Evolutionary conservation across 2,888 invertebrate genomes (phyloP), one percentile per base, ranked within the genome.

Genomic region (Ceramica pisi): DNA sequence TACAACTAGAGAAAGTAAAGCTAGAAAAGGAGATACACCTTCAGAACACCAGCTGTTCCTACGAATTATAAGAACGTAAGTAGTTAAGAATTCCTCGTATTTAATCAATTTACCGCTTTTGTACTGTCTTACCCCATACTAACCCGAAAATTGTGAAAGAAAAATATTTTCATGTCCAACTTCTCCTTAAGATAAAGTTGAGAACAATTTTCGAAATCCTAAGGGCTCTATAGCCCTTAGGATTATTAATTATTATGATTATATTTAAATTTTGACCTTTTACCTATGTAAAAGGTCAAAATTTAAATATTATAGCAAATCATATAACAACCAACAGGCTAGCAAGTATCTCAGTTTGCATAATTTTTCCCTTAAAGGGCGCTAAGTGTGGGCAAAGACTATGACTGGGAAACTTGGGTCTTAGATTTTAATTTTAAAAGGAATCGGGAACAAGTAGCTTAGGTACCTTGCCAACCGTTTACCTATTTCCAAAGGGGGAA

Each of bases 361-460:
- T 83, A 66, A 48, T 67, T 62, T 75, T 70, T 59, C 26, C 19
- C 38, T 53, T 44, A 71, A 60, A 63, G n/a, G 31, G 44, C 61
- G 55, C 69, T 62, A 65, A 70, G 50, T 64, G 41, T 69, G 41
- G 51, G 23, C 44, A 38, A 51, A 64, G 7, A 26, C 55, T 44
- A 31, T 66, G 59, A 64, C 51, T 59, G 46, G 46, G 10, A 26
- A 61, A 76, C 56, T 67, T 53, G 10, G 14, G n/a, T 75, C 62
- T 75, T 53, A 63, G 56, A 46, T 81, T 56, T 76, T 56, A 71
- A 81, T 66, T 61, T 71, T 23, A 79, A 78, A 63, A 61, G n/a
- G n/a, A 59, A 78, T 66, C 38, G 38, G 51, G 59, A 55, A 60
- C 26, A 50, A 53, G 53, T 26, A 21, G 41, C 55, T 31, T 0